phyloP scores from a whole-genome alignment of 1,140 invertebrate species.

The Fopius arisanus region DNA sequence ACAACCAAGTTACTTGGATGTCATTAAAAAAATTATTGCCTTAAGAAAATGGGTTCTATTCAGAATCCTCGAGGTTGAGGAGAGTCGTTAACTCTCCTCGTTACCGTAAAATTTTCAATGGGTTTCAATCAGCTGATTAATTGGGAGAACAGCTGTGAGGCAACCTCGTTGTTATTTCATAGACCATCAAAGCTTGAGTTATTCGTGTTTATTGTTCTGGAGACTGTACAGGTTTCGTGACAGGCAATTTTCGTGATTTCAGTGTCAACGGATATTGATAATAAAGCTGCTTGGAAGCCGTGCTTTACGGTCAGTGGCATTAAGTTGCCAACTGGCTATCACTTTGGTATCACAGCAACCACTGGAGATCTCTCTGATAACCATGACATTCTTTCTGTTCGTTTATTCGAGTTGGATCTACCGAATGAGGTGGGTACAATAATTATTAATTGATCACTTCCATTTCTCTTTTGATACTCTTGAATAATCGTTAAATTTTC shows the following conservation, averaged over 20 bases:
- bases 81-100: not conserved
- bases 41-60: not conserved
- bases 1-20: not conserved
- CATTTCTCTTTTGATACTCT: not conserved
- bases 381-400: slow-evolving; percentile 93
- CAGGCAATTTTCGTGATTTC: slow-evolving; percentile 41
- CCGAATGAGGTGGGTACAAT: slow-evolving; percentile 71
- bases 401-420: slow-evolving; percentile 88
- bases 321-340: slow-evolving; percentile 93
- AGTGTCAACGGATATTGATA: slow-evolving; percentile 92
- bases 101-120: not conserved
- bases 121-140: not conserved
- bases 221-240: not conserved
- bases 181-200: not conserved
- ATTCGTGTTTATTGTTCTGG: not conserved
- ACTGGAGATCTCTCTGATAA: slow-evolving; percentile 97
- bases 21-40: not conserved
- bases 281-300: slow-evolving; percentile 91
- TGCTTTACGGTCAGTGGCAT: slow-evolving; percentile 93
- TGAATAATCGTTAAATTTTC: not conserved
- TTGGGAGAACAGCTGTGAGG: not conserved
- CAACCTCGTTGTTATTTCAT: not conserved
- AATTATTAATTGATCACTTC: not conserved
- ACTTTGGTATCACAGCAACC: slow-evolving; percentile 92
- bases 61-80: not conserved